Percentiles rank a stretch among this genome's conserved stretches.
These are phyloP conservation scores for Gopherus flavomarginatus DNA, from an alignment of 2,113 vertebrate species.

Conservation along the genomic window DNA sequence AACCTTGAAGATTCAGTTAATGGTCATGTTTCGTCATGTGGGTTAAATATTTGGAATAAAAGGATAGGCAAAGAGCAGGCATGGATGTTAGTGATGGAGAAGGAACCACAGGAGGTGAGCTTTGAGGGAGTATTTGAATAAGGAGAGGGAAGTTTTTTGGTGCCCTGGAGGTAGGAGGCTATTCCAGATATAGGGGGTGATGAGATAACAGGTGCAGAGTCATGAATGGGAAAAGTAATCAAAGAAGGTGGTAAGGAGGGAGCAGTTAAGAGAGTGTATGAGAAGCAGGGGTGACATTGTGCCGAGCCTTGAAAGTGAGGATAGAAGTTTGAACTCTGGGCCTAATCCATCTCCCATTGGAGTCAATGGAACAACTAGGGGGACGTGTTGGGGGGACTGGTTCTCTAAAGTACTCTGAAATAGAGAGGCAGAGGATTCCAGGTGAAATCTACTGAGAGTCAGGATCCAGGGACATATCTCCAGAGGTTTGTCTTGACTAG, in stretches of 20 bases:
- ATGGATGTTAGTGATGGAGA: not conserved
- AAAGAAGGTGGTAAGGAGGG: not conserved
- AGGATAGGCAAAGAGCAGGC: not conserved
- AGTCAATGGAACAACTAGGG: not conserved
- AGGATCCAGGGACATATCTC: not conserved
- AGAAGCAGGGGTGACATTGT: not conserved
- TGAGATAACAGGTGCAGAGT: not conserved
- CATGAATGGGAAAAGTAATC: not conserved
- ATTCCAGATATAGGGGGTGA: not conserved
- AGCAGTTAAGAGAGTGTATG: not conserved
- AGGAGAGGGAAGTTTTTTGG: accelerated
- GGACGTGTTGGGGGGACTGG: not conserved
- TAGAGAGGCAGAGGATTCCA: not conserved
- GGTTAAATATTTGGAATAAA: not conserved
- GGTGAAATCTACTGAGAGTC: not conserved
- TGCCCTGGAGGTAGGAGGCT: not conserved
- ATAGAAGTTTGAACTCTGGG: not conserved
- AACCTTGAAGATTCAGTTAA: not conserved
- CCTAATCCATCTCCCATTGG: not conserved
- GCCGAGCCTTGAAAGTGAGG: not conserved
- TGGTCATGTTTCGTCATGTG: not conserved
- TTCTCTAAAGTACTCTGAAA: not conserved
- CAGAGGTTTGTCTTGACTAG: not conserved
- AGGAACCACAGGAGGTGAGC: not conserved
- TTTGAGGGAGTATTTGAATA: not conserved